Conservation (phyloP, 2,797 vertebrate species). For the Fringilla coelebs region DNA sequence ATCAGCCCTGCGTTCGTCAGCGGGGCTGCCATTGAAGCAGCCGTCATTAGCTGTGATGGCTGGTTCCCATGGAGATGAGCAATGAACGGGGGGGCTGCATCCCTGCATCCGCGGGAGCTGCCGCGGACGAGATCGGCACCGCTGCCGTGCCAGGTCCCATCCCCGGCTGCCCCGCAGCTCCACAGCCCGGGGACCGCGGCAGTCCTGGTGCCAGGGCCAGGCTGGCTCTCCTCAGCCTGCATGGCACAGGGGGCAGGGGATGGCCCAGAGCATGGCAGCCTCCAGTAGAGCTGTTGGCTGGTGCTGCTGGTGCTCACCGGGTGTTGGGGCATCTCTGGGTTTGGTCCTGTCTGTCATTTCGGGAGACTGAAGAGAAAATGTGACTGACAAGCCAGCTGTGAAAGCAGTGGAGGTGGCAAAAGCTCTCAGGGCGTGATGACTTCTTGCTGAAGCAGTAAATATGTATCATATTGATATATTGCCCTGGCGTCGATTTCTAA, state of each 20-base stretch:
- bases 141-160: not conserved
- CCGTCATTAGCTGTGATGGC: slow-evolving; percentile 26
- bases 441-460: slow-evolving; percentile 39
- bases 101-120: not conserved
- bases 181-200: rapidly evolving
- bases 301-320: not conserved
- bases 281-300: not conserved
- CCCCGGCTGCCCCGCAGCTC: rapidly evolving
- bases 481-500: not conserved
- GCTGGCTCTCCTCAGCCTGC: not conserved
- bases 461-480: not conserved
- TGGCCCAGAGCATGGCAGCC: rapidly evolving
- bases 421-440: not conserved
- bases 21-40: not conserved
- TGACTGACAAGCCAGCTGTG: not conserved
- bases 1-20: not conserved
- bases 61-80: slow-evolving; percentile 56
- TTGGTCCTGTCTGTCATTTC: not conserved
- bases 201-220: not conserved
- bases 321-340: not conserved
- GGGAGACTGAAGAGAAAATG: not conserved
- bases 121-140: not conserved
- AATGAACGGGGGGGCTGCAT: not conserved
- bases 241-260: not conserved
- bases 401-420: not conserved